Conservation (phyloP, 2,113 vertebrate species). For the Noctilio leporinus region DNA sequence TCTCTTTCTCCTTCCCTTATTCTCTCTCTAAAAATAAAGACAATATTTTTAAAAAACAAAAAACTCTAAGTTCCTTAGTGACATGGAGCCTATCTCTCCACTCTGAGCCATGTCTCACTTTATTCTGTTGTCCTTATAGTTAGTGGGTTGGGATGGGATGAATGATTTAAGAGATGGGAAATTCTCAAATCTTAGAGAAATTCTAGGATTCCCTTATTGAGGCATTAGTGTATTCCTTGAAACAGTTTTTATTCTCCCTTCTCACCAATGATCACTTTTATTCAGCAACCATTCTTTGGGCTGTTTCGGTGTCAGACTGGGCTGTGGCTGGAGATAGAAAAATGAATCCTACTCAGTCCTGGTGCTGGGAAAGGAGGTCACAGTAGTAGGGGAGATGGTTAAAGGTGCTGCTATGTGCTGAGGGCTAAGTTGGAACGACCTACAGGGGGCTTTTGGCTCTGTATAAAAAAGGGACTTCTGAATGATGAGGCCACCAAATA, state of each 20-base stretch:
- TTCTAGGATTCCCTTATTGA: background rate
- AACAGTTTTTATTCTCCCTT: background rate
- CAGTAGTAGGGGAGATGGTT: background rate
- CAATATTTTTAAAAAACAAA: too few species aligned
- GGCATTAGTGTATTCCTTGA: background rate
- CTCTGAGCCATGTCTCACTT: background rate
- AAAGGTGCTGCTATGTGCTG: background rate
- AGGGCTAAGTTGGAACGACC: background rate
- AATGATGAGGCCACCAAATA: background rate
- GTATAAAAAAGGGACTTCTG: background rate
- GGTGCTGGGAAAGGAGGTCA: background rate
- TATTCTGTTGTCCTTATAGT: background rate
- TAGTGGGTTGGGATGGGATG: background rate
- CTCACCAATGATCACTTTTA: background rate
- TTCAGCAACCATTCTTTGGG: background rate
- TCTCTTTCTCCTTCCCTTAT: too few species aligned
- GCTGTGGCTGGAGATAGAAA: background rate
- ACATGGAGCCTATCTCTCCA: background rate
- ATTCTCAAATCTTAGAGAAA: slow-evolving; percentile 10
- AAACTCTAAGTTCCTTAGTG: background rate
- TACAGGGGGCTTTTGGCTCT: background rate
- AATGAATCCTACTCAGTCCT: background rate
- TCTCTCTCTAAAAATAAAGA: too few species aligned
- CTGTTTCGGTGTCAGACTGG: background rate
- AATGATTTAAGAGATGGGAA: background rate